A percentile compares a stretch with the other conserved stretches of the same genome.
Conservation (phyloP, 2,888 invertebrate species). For the Sphaeridia pumilis region DNA sequence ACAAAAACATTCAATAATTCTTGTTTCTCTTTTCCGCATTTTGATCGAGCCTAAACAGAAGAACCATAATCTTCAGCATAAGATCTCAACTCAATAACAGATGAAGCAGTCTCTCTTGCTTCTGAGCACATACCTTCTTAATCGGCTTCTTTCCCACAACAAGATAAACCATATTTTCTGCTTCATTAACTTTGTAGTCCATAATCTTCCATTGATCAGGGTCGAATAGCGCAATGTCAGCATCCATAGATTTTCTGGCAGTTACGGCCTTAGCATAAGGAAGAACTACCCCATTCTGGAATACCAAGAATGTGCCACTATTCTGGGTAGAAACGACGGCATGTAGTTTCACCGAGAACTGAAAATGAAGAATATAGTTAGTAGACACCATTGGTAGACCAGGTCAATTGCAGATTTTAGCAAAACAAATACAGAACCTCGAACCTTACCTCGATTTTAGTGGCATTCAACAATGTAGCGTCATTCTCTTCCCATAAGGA, state of each 20-base stretch:
- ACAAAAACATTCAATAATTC: conserved; percentile 4
- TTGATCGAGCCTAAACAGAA: conserved; percentile 5
- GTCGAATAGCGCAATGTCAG: conserved; percentile 1
- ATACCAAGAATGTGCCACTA: conserved; percentile 23
- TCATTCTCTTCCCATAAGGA: conserved; percentile 31
- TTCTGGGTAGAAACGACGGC: conserved; percentile 17
- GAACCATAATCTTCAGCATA: too few relatives aligned
- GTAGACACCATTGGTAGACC: too few relatives aligned
- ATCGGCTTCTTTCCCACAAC: not conserved
- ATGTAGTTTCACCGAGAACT: conserved; percentile 20
- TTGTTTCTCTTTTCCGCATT: conserved; percentile 7
- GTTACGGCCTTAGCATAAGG: conserved; percentile 9
- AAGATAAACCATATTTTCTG: conserved; percentile 5
- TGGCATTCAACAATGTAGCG: conserved; percentile 16
- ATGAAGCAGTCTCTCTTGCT: not conserved
- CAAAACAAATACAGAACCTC: not conserved
- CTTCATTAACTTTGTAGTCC: conserved; percentile 19
- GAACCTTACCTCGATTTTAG: conserved; percentile 24
- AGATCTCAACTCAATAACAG: too few relatives aligned
- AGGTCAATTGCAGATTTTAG: too few relatives aligned
- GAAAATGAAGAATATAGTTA: conserved; percentile 8
- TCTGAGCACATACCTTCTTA: conserved; percentile 1
- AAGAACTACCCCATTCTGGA: conserved; percentile 21
- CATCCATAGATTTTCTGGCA: not conserved
- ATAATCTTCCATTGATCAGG: conserved; percentile 8